Evolutionary conservation across 2,797 vertebrate genomes (phyloP).

Genomic region (Leptoclinus maculatus): DNA sequence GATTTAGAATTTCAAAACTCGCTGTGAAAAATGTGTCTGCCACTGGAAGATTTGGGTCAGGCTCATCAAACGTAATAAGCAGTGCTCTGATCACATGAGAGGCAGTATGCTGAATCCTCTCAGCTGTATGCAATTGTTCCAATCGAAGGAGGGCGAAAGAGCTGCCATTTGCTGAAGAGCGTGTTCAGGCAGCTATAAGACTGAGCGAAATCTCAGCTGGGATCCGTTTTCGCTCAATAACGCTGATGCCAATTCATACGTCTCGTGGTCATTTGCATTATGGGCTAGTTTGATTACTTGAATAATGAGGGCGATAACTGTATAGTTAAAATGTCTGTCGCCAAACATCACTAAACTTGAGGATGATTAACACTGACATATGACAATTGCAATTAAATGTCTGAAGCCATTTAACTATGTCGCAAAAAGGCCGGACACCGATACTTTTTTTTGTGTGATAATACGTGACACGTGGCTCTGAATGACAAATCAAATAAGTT

Average conservation of each 20-base stretch:
- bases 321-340: conserved; percentile 31
- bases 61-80: conserved; percentile 81
- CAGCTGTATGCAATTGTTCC: conserved; percentile 70
- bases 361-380: not conserved
- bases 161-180: conserved; percentile 58
- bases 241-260: conserved; percentile 55
- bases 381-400: not conserved
- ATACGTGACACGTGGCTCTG: conserved; percentile 11
- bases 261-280: conserved; percentile 37
- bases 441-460: conserved; percentile 10
- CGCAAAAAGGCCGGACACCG: not conserved
- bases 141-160: conserved; percentile 61
- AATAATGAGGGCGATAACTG: conserved; percentile 15
- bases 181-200: conserved; percentile 48
- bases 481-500: conserved; percentile 75
- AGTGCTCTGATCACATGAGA: conserved; percentile 74
- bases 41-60: conserved; percentile 81
- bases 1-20: conserved; percentile 75
- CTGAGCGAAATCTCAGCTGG: conserved; percentile 58
- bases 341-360: conserved; percentile 6
- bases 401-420: not conserved
- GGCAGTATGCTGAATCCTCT: conserved; percentile 62
- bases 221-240: conserved; percentile 63
- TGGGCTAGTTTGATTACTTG: conserved; percentile 29
- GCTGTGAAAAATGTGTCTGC: conserved; percentile 64